phyloP scores from a whole-genome alignment of 1,140 invertebrate genomes.

The Tetranychus cinnabarinus region DNA sequence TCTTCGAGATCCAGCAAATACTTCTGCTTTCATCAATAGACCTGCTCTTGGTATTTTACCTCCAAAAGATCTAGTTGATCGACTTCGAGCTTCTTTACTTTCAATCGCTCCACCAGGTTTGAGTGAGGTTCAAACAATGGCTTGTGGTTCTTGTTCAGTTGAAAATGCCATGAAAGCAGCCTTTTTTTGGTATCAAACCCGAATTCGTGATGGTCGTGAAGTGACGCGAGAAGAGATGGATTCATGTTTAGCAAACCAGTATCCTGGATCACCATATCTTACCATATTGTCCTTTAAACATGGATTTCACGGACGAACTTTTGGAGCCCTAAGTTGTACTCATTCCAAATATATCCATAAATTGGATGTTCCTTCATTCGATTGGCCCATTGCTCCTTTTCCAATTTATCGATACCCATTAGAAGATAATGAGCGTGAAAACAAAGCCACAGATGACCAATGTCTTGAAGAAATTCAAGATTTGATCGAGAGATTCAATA shows the following conservation, averaged over 20 bases:
- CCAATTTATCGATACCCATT: slow-evolving; percentile 66
- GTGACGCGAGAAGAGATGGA: slow-evolving; percentile 52
- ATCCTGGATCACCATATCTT: slow-evolving; percentile 57
- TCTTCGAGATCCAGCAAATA: slow-evolving; percentile 44
- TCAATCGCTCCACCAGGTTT: slow-evolving; percentile 23
- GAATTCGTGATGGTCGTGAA: slow-evolving; percentile 34
- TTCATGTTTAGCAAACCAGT: slow-evolving; percentile 56
- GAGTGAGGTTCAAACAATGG: slow-evolving; percentile 51
- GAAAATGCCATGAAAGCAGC: slow-evolving; percentile 79
- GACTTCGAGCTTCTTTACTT: slow-evolving; percentile 45
- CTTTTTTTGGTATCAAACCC: slow-evolving; percentile 25
- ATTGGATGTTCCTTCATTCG: slow-evolving; percentile 74
- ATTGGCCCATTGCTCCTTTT: slow-evolving; percentile 81
- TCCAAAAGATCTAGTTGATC: slow-evolving; percentile 50
- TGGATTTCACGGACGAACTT: slow-evolving; percentile 36
- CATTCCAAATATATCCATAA: slow-evolving; percentile 91
- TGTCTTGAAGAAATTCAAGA: slow-evolving; percentile 34
- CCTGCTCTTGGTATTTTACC: slow-evolving; percentile 81
- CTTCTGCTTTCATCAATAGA: slow-evolving; percentile 60
- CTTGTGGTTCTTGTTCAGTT: slow-evolving; percentile 79
- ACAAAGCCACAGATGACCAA: slow-evolving; percentile 50
- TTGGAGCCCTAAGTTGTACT: slow-evolving; percentile 52
- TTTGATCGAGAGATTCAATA: slow-evolving; percentile 44
- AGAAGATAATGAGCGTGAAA: slow-evolving; percentile 49
- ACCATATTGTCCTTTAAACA: slow-evolving; percentile 73